Conservation (phyloP, 2,888 invertebrate species). For the Ceriagrion tenellum region DNA sequence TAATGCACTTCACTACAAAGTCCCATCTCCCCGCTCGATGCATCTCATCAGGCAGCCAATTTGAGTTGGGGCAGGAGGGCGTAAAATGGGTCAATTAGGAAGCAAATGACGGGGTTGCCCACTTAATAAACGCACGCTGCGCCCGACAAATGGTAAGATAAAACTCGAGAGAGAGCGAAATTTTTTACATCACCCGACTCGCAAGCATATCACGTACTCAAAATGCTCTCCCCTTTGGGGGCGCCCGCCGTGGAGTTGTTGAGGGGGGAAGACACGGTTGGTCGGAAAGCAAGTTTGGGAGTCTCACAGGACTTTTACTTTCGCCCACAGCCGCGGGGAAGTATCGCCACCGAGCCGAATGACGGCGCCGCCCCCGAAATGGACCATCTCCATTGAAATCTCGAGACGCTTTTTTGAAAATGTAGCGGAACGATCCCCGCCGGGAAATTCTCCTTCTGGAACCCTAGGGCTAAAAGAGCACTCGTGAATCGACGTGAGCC, state of each 20-base stretch:
- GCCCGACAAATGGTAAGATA: neutral
- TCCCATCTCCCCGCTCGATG: neutral
- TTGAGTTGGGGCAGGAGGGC: neutral
- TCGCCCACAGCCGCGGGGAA: neutral
- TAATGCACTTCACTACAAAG: neutral
- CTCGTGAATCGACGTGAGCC: neutral
- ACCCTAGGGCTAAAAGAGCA: neutral
- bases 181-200: neutral
- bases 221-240: neutral
- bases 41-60: neutral
- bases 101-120: neutral
- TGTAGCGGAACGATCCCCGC: neutral
- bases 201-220: neutral
- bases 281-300: neutral
- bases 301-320: neutral
- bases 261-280: neutral
- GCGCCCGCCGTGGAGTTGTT: neutral
- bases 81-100: neutral
- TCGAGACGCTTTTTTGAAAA: neutral
- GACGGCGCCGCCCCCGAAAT: neutral
- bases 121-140: neutral
- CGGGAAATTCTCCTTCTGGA: neutral
- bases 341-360: slow-evolving; percentile 1
- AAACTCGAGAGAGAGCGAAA: neutral
- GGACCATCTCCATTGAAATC: neutral